phyloP scores from a whole-genome alignment of 2,113 vertebrate species.

The Microtus ochrogaster region DNA sequence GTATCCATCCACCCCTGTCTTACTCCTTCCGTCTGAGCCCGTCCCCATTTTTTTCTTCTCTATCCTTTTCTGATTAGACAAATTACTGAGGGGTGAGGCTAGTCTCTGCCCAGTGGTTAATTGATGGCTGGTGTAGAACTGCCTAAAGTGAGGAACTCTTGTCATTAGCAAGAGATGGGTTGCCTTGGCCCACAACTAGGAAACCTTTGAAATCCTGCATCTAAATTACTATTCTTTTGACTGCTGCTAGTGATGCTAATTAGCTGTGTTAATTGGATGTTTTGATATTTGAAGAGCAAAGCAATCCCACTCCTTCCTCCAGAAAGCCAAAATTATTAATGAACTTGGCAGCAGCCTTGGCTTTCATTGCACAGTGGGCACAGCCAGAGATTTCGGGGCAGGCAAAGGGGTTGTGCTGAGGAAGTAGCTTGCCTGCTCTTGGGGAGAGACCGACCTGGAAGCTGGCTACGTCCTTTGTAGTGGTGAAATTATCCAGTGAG shows the following conservation, averaged over 20 bases:
- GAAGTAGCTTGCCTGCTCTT: conserved; percentile 49
- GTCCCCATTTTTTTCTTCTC: neutral
- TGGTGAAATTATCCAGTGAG: neutral
- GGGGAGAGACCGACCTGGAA: neutral
- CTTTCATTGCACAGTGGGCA: conserved; percentile 80
- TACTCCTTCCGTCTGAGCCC: neutral
- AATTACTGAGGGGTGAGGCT: conserved; percentile 80
- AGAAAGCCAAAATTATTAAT: conserved; percentile 89
- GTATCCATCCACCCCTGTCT: no score
- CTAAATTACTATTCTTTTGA: conserved; percentile 90
- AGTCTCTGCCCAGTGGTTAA: conserved; percentile 83
- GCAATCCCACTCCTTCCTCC: conserved; percentile 85
- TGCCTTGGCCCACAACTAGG: conserved; percentile 87
- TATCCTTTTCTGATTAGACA: conserved; percentile 74
- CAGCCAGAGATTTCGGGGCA: conserved; percentile 49
- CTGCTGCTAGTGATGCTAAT: conserved; percentile 94
- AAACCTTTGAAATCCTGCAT: conserved; percentile 90
- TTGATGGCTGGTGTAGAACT: conserved; percentile 87
- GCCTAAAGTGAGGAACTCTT: conserved; percentile 86
- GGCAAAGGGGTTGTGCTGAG: conserved; percentile 47
- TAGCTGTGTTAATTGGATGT: conserved; percentile 98
- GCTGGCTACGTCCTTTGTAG: neutral
- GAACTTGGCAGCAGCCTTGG: conserved; percentile 85
- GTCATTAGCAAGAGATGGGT: conserved; percentile 86
- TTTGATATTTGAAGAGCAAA: conserved; percentile 94